Conservation (phyloP, 2,113 vertebrate genomes). For the Carassius auratus region DNA sequence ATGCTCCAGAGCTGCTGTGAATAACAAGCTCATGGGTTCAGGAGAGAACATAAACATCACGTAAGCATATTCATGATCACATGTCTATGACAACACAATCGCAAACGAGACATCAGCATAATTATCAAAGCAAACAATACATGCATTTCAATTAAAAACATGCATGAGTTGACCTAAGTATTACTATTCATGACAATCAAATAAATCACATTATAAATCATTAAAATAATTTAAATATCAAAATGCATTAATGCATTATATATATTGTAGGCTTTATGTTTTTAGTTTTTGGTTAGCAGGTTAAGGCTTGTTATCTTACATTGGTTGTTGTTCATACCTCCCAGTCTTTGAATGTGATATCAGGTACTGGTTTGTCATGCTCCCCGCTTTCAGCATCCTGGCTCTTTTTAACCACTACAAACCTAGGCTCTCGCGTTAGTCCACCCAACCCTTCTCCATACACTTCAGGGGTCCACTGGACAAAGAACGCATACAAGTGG, state of each 20-base stretch:
- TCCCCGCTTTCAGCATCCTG: conserved; percentile 83
- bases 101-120: background rate
- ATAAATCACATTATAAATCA: background rate
- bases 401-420: conserved; percentile 93
- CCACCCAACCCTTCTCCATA: conserved; percentile 89
- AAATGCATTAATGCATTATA: background rate
- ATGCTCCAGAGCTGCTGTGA: conserved; percentile 1
- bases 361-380: conserved; percentile 70
- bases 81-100: background rate
- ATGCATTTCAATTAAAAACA: background rate
- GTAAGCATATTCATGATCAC: conserved; percentile 11
- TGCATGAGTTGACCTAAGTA: background rate
- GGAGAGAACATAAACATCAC: conserved; percentile 15
- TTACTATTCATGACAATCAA: background rate
- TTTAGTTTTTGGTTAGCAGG: conserved; percentile 9
- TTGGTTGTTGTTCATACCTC: conserved; percentile 81
- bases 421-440: conserved; percentile 87
- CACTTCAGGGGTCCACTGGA: conserved; percentile 97
- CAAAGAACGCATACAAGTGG: conserved; percentile 97
- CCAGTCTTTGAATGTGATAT: conserved; percentile 89
- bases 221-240: background rate
- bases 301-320: background rate
- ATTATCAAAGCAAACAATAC: background rate
- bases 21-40: conserved; percentile 19
- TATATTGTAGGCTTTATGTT: background rate